Conservation (phyloP, 2,797 vertebrate species). For the Sebastes ruberrimus region DNA sequence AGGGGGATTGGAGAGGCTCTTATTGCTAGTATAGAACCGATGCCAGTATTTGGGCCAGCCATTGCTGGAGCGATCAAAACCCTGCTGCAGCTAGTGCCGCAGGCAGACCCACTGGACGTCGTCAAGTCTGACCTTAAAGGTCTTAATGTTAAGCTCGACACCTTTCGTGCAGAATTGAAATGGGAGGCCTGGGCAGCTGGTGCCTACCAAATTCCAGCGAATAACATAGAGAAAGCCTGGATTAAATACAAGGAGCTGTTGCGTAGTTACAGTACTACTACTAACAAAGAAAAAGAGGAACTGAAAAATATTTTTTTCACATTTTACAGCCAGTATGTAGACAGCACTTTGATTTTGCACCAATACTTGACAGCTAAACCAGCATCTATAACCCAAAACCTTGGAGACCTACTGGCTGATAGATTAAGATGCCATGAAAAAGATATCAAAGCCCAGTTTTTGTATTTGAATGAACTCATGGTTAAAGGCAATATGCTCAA, state of each 20-base stretch:
- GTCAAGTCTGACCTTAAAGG: too few species aligned
- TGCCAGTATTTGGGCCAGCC: too few species aligned
- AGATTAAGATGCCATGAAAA: conserved; percentile 22
- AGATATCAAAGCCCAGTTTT: background rate
- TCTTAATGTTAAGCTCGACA: too few species aligned
- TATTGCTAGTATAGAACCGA: too few species aligned
- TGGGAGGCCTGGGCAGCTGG: background rate
- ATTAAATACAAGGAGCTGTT: background rate
- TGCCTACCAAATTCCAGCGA: background rate
- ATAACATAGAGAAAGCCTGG: conserved; percentile 6
- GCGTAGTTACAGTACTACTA: background rate
- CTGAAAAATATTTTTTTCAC: background rate
- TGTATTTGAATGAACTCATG: conserved; percentile 1
- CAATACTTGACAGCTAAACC: background rate
- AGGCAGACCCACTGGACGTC: too few species aligned
- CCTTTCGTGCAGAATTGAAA: background rate
- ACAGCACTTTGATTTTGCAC: background rate
- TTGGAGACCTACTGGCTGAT: conserved; percentile 1
- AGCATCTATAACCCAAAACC: background rate
- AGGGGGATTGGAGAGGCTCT: too few species aligned
- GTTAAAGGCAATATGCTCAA: background rate
- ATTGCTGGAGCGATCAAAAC: too few species aligned
- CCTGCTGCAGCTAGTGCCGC: too few species aligned
- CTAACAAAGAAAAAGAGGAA: background rate
- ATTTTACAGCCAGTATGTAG: background rate